These are phyloP conservation scores for Erpobdella octoculata DNA, from an alignment of 2,888 invertebrate genomes.

Conservation along the genomic window DNA sequence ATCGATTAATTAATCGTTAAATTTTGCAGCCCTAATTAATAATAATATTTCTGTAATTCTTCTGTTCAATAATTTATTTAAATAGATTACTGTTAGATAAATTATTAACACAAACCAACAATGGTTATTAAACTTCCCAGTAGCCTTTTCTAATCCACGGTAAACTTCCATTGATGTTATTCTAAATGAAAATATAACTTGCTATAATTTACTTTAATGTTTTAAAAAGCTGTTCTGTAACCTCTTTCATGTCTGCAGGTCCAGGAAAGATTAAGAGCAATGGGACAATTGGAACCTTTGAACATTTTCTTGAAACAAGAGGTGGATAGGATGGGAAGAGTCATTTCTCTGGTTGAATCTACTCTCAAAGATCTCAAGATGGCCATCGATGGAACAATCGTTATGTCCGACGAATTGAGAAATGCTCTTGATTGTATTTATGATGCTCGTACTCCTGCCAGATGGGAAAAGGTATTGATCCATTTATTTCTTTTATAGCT, in stretches of 20 bases:
- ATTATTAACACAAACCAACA: too few species aligned
- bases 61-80: background rate
- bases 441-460: slow-evolving; percentile 83
- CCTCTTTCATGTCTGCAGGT: too few species aligned
- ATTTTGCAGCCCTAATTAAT: background rate
- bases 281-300: slow-evolving; percentile 88
- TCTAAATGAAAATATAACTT: background rate
- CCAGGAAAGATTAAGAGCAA: slow-evolving; percentile 75
- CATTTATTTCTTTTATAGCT: background rate
- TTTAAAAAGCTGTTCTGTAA: background rate
- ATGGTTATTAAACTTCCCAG: too few species aligned
- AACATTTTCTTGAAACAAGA: slow-evolving; percentile 79
- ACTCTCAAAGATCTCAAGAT: slow-evolving; percentile 81
- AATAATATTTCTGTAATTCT: background rate
- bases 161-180: background rate
- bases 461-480: slow-evolving; percentile 71
- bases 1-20: too few species aligned
- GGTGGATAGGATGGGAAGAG: slow-evolving; percentile 67
- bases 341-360: slow-evolving; percentile 65
- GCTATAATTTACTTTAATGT: background rate
- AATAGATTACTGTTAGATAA: background rate
- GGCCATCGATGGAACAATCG: slow-evolving; percentile 91
- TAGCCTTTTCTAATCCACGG: too few species aligned
- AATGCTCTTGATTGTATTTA: slow-evolving; percentile 90
- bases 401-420: slow-evolving; percentile 83